phyloP scores from a whole-genome alignment of 1,140 invertebrate species.

The Megalonaias nervosa region DNA sequence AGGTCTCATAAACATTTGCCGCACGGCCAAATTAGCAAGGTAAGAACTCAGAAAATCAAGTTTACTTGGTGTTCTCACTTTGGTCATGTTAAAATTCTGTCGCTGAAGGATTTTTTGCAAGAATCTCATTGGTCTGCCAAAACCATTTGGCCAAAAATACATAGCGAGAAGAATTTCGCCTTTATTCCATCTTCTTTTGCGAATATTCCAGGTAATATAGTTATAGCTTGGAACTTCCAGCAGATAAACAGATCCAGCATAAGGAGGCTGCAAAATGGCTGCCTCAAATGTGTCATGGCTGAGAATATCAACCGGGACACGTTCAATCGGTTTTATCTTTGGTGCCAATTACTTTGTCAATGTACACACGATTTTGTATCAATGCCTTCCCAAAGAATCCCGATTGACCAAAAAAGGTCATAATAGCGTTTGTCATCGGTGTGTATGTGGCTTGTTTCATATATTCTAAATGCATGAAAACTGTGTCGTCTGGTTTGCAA shows the following conservation, averaged over 20 bases:
- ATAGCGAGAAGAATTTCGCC: slow-evolving; percentile 62
- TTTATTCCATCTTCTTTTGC: slow-evolving; percentile 63
- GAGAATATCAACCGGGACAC: slow-evolving; percentile 64
- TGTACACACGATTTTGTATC: slow-evolving; percentile 63
- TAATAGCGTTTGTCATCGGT: slow-evolving; percentile 63
- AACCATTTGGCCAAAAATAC: slow-evolving; percentile 62
- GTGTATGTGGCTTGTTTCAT: slow-evolving; percentile 60
- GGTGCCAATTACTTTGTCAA: too few relatives aligned
- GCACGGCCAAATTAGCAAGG: slow-evolving; percentile 58
- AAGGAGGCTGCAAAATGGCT: slow-evolving; percentile 58
- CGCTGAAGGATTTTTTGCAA: slow-evolving; percentile 53
- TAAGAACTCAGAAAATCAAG: slow-evolving; percentile 61
- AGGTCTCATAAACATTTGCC: slow-evolving; percentile 67
- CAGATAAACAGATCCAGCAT: slow-evolving; percentile 50
- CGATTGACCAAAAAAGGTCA: slow-evolving; percentile 55
- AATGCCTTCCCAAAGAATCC: slow-evolving; percentile 64
- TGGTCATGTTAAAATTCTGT: slow-evolving; percentile 49
- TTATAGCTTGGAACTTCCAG: slow-evolving; percentile 61
- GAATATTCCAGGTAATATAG: slow-evolving; percentile 64
- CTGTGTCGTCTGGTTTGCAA: slow-evolving; percentile 47
- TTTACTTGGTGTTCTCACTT: slow-evolving; percentile 54
- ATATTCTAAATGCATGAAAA: slow-evolving; percentile 63
- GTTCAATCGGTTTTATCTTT: slow-evolving; percentile 61
- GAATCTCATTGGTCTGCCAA: slow-evolving; percentile 59
- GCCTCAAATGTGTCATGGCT: too few relatives aligned